Evolutionary conservation across 1,140 invertebrate species (phyloP), one percentile per base, ranked within the genome.

Genomic region (Pseudomyrmex flavicornis): DNA sequence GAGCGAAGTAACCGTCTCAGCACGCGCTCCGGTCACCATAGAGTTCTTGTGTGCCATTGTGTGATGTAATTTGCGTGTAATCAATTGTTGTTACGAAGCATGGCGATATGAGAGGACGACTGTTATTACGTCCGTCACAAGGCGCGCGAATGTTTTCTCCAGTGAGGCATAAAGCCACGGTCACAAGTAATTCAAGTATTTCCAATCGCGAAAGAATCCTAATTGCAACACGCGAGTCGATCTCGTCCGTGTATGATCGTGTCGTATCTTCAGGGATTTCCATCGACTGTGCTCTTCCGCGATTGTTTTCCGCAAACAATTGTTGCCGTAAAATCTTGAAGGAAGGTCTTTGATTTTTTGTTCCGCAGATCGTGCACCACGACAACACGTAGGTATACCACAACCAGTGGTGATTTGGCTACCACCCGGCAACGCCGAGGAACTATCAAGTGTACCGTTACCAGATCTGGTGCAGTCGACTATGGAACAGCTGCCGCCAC

Each of bases 381-480:
- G 94, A 61, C 87, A 92, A 86, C 73, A 88, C 13, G 90, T 83
- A 7, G 87, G 85, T 44, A 85, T 82, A 48, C 88, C 92, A 56
- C 92, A 93, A 7, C 92, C 92, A 54, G 90, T 92, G 15, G 89
- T 94, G 69, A 88, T 94, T 12, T 77, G 94, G 5, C 84, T 94
- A 35, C 93, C 94, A 62, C 91, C 93, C 35, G 66, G 76, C 66
- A 80, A 44, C 12, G 22, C 22, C 15, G 76, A 80, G 3, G 93
- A 94, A 56, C 83, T 94, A 48, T 91, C 93, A 52, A 90, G 90
- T 3, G 52, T 94, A 65, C 92, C 94, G 2, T 65, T 94, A 46
- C 93, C 94, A 13, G 93, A 94, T 69, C 89, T 94, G 2, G 94
- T 94, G 17, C 85, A 93, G 15, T 94, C 93, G 54, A 93, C 93